These are phyloP conservation scores for Scrobipalpa costella DNA, from an alignment of 2,888 invertebrate species.

Conservation along the genomic window DNA sequence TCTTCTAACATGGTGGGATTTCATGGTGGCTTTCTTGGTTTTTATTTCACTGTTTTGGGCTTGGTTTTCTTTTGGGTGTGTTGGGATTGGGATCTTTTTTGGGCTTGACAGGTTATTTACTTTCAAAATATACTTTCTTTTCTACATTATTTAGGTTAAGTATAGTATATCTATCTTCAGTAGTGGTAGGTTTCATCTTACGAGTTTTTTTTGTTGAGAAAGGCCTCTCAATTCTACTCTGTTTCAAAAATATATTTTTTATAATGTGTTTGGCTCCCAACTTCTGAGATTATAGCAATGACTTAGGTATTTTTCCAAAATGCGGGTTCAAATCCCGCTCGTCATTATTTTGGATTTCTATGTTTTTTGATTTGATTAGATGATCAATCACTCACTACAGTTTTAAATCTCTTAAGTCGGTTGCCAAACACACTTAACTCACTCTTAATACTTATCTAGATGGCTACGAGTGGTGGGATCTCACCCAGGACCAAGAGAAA, in stretches of 20 bases:
- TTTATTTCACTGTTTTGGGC: background rate
- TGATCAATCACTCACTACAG: no score
- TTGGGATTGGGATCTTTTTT: background rate
- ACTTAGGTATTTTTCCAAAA: no score
- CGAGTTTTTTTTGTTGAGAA: background rate
- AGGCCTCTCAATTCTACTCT: background rate
- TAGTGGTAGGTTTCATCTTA: background rate
- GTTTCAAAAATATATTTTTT: background rate
- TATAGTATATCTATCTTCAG: background rate
- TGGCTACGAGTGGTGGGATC: constrained; percentile 34
- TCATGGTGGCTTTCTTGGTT: constrained; percentile 39
- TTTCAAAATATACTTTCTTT: no score
- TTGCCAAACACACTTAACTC: background rate
- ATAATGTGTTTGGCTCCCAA: no score
- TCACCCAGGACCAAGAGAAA: constrained; percentile 32
- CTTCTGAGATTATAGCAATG: no score
- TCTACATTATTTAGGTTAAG: background rate
- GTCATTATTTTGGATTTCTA: no score
- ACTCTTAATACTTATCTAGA: constrained; percentile 11
- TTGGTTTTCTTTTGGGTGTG: background rate
- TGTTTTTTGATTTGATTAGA: no score
- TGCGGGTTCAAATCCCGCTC: no score
- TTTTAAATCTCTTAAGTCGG: background rate
- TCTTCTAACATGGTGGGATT: constrained; percentile 62
- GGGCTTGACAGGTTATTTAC: background rate